These are phyloP conservation scores for Entelurus aequoreus DNA, from an alignment of 2,113 vertebrate species.

Conservation along the genomic window DNA sequence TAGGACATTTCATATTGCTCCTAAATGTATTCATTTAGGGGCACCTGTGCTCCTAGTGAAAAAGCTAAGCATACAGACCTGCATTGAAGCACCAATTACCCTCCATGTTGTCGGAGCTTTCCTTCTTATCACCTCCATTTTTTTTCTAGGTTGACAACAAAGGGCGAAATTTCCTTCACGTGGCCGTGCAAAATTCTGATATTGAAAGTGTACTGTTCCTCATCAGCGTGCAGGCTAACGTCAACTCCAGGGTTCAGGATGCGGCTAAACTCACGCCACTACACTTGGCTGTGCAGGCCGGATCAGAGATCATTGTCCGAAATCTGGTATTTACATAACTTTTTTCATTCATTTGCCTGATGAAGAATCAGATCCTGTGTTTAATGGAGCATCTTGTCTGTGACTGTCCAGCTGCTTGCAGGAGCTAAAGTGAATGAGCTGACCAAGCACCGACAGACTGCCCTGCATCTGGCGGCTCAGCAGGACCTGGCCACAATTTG, in stretches of 20 bases:
- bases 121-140: constrained; percentile 1
- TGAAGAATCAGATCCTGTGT: background rate
- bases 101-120: too few species aligned
- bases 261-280: constrained; percentile 91
- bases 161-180: constrained; percentile 93
- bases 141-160: constrained; percentile 89
- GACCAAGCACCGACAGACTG: constrained; percentile 96
- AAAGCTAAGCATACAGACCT: too few species aligned
- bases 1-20: too few species aligned
- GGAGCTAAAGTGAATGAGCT: constrained; percentile 95
- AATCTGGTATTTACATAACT: constrained; percentile 78
- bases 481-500: constrained; percentile 95
- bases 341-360: background rate
- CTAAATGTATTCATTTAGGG: too few species aligned
- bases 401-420: constrained; percentile 81
- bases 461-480: constrained; percentile 92
- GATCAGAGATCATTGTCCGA: constrained; percentile 96
- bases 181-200: constrained; percentile 93
- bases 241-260: constrained; percentile 95
- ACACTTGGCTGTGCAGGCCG: constrained; percentile 93
- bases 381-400: background rate
- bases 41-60: too few species aligned
- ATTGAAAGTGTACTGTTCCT: constrained; percentile 98
- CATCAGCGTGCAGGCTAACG: constrained; percentile 95
- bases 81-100: accelerated